Evolutionary conservation across 2,113 vertebrate species (phyloP).

Genomic region (Myocastor coypus): DNA sequence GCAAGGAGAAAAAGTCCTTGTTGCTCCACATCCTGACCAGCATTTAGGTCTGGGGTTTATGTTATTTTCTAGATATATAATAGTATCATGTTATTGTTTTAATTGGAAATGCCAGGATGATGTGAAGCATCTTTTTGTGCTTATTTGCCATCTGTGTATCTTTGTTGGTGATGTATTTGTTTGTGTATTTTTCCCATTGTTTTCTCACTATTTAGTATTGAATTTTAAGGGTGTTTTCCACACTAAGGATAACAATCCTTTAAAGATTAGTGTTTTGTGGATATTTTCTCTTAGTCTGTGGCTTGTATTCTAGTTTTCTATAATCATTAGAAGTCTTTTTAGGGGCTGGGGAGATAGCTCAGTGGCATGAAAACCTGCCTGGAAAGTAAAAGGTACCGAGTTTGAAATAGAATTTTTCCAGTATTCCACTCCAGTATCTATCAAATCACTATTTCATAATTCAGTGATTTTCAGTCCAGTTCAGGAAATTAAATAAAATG

Average conservation of each 20-base stretch:
- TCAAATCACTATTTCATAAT: neutral
- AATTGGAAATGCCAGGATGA: neutral
- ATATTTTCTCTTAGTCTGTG: neutral
- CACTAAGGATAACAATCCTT: neutral
- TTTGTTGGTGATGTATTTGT: neutral
- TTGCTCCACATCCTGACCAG: neutral
- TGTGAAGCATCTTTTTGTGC: neutral
- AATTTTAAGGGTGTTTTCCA: neutral
- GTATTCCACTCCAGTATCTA: neutral
- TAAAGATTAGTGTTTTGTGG: neutral
- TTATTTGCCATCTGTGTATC: neutral
- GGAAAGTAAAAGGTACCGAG: too few species aligned
- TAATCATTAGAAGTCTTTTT: conserved; percentile 17
- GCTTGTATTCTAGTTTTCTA: neutral
- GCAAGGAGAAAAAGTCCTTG: neutral
- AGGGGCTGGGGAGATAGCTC: neutral
- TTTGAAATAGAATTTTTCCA: neutral
- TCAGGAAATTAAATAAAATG: conserved; percentile 28
- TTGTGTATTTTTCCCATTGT: neutral
- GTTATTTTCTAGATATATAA: neutral
- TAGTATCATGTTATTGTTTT: neutral
- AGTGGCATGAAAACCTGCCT: too few species aligned
- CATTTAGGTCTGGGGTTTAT: conserved; percentile 5
- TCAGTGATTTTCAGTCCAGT: conserved; percentile 12
- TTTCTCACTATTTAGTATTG: neutral